Evolutionary conservation across 2,797 vertebrate species (phyloP).

Genomic region (Siniperca undulata): DNA sequence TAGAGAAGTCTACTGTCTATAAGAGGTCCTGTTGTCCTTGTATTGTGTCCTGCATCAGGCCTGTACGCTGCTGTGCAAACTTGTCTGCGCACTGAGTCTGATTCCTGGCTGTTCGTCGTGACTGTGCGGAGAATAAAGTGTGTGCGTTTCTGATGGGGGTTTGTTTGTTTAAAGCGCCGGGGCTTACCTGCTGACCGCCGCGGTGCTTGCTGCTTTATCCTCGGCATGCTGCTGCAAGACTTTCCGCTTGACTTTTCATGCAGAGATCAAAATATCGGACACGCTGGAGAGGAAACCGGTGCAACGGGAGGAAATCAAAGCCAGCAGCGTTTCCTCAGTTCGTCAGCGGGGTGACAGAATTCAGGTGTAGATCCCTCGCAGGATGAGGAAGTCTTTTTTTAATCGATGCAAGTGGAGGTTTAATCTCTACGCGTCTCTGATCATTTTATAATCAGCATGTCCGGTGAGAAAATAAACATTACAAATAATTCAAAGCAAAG

Average conservation of each 20-base stretch:
- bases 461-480: constrained; percentile 26
- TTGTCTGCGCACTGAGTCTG: constrained; percentile 9
- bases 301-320: constrained; percentile 59
- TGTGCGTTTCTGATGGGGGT: background rate
- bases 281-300: constrained; percentile 65
- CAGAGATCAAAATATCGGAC: constrained; percentile 85
- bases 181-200: constrained; percentile 96
- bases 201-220: constrained; percentile 98
- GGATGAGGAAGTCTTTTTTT: constrained; percentile 46
- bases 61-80: constrained; percentile 31
- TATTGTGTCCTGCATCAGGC: constrained; percentile 24
- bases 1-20: background rate
- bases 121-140: constrained; percentile 7
- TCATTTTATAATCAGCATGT: constrained; percentile 37
- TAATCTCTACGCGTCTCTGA: constrained; percentile 44
- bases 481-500: background rate
- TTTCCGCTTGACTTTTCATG: constrained; percentile 95
- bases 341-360: constrained; percentile 39
- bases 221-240: constrained; percentile 93
- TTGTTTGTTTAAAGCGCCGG: constrained; percentile 40
- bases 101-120: constrained; percentile 15
- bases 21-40: constrained; percentile 10
- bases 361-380: constrained; percentile 59
- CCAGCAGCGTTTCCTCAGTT: constrained; percentile 53
- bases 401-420: constrained; percentile 19